Conservation (phyloP, 2,113 vertebrate genomes). For the Gambusia holbrooki region DNA sequence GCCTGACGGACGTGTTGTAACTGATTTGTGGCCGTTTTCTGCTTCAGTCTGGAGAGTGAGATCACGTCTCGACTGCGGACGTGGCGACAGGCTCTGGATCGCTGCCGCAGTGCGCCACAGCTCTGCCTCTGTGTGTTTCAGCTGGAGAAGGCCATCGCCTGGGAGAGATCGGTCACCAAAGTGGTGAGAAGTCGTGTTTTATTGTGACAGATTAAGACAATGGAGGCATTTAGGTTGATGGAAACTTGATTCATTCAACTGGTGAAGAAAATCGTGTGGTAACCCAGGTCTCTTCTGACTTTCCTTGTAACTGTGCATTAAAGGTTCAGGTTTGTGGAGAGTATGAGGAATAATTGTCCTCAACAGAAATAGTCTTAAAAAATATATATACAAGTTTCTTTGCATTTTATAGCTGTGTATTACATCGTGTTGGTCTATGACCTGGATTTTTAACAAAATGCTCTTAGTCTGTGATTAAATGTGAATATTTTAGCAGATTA, state of each 20-base stretch:
- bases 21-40: not conserved
- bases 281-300: no score
- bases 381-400: no score
- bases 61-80: constrained; percentile 90
- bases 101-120: constrained; percentile 90
- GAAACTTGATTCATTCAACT: no score
- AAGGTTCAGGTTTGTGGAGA: no score
- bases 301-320: no score
- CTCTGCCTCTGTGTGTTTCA: constrained; percentile 89
- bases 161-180: constrained; percentile 95
- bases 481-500: not conserved
- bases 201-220: not conserved
- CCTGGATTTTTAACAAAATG: not conserved
- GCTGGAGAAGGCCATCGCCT: constrained; percentile 92
- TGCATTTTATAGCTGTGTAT: no score
- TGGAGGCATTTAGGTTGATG: no score
- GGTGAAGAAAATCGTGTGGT: no score
- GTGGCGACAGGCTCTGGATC: constrained; percentile 92
- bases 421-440: no score
- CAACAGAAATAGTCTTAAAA: no score
- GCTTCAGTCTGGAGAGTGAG: constrained; percentile 86
- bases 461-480: not conserved
- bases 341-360: no score
- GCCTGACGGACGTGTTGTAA: not conserved
- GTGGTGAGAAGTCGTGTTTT: constrained; percentile 83